Evolutionary conservation across 1,140 invertebrate genomes (phyloP), one percentile per base, ranked within the genome.

Genomic region (Reticulitermes speratus): DNA sequence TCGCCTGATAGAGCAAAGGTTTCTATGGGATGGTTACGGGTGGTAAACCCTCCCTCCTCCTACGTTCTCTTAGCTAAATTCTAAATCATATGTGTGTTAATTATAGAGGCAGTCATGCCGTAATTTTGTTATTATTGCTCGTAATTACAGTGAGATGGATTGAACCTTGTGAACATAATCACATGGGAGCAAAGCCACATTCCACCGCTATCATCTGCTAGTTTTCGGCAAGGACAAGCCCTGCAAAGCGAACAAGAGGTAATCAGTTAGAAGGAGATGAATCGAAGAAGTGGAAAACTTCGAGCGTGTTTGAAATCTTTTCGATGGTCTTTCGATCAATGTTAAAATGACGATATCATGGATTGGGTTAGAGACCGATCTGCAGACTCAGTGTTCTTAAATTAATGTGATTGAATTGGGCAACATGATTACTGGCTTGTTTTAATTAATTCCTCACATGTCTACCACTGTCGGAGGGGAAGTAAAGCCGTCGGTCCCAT

Each of bases 101-200:
- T 84, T 44, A 84, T 44, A 44, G 83, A 32, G 83, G 83, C 32
- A 12, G 44, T 3, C 2, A 84, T 5, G 32, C 83, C 19, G 44
- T 84, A 52, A 44, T 84, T 84, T 84, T 84, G 83, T 84, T 84
- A 84, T 84, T 84, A 84, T 84, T 84, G 44, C 83, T 2, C 44
- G 83, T 84, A 84, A 84, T 84, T 52, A 84, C 44, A 52, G n/a
- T n/a, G 65, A 75, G 25, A 75, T 30, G n/a, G 25, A 75, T 75
- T 30, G 65, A 30, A 25, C 65, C 65, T 30, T 75, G 65, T 75
- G 7, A 19, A 12, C 14, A 16, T 75, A 75, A 75, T 75, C 65
- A 30, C 65, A 12, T 75, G 65, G 65, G n/a, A 30, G n/a, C 5
- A 55, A 1, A 55, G 5, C 19, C 19, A 75, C n/a, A 25, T 12